Base-by-base conservation (phyloP, 2,113 vertebrate species). In the Eretmochelys imbricata region DNA sequence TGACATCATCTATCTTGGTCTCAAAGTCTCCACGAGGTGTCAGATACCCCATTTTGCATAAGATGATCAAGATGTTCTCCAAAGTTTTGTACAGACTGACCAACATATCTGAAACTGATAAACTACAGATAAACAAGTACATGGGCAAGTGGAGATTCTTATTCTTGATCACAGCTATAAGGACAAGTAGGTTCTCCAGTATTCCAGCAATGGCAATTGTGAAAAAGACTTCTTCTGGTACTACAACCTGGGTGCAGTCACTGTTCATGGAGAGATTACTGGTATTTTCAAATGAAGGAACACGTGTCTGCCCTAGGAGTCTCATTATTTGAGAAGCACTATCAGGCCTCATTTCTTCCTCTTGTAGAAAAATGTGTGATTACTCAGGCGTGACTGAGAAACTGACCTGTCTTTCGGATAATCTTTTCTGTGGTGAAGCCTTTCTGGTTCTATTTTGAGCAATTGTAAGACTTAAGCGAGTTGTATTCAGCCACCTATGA, bases 71-170 rank as follows among this genome's bases (percentile, higher is more conserved):
- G 83, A 99, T 96, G 65, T 98, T 99, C 95, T 99, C 99, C 86
- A 98, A 96, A 88, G 99, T 99, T 97, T 99, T 99, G 85, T 98
- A 98, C 69, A 99, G 95, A 93, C 99, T 99, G 14, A 99, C 99
- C 54, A 99, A 95, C 97, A 99, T 99, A 95, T 99, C 99, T 80
- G 99, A 99, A 96, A 99, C 96, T 2, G 99, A 99, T 96, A 99
- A 98, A 87, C 99, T 99, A 93, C 99, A 99, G 97, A 99, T 99
- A 96, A 99, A 99, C 97, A 99, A 98, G 97, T 99, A 99, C 99
- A 99, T 99, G 79, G 99, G 99, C 1, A 98, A 98, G 94, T 99
- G 99, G 22, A 99, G 99, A 84, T 99, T 99, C 97, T 99, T 99
- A 91, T 99, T 99, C 85, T 96, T 97, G 80, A 99, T 95, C 62